Base-by-base conservation (phyloP, 2,113 vertebrate species). In the Ardeotis arabs region DNA sequence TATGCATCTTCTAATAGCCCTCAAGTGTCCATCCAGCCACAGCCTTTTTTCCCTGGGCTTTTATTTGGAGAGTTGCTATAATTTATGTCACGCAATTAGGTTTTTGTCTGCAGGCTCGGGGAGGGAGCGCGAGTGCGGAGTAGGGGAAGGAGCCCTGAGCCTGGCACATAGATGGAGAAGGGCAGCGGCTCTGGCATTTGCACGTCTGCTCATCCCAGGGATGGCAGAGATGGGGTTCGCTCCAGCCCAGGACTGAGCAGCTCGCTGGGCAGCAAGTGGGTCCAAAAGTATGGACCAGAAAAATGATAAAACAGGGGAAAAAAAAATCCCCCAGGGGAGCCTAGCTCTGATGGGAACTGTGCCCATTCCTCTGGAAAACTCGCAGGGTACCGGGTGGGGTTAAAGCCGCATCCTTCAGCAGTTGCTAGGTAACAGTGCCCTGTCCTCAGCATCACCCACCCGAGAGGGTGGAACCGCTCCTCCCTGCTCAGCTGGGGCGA, bases 1-100 rank as follows among this genome's bases (percentile, higher is more conserved):
- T 96, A 96, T 96, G 90, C 94, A 95, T 97, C 94, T 95, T 96
- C 95, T 96, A 96, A 96, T 96, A 87, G 95, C 88, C 90, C 94
- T 96, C 94, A 93, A 96, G 93, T 95, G 91, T 92, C 96, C 91
- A 86, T 92, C 96, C 93, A 93, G 95, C 62, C 91, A 66, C 84
- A 80, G 87, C 66, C 69, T 96, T 93, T 96, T 94, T 66, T 73
- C 24, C 82, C 73, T 50, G 59, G 47, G 81, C 89, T 94, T 94
- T 96, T 94, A 94, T 93, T 95, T 94, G 93, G 93, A 96, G 91
- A 89, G 94, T 79, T 52, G 72, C 89, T 93, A 44, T 96, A 92
- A 96, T 95, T 97, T 96, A 94, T 94, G 96, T 93, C 92, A 79
- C 15, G 76, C 92, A 95, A 90, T 95, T 94, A 90, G 84, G 73